Conservation (phyloP, 2,113 vertebrate species). For the Labeo catla region DNA sequence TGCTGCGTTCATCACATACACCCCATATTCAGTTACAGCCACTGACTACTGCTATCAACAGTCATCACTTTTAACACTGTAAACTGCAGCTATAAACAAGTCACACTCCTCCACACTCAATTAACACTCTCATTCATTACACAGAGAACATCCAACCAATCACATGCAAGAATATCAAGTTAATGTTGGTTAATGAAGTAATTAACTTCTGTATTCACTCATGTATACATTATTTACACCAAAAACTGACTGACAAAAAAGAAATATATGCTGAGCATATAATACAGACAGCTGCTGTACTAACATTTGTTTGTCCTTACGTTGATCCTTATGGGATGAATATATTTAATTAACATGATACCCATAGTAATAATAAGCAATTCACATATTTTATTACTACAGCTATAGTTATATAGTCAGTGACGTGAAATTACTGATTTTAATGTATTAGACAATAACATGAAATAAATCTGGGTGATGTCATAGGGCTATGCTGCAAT, state of each 20-base stretch:
- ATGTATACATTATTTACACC: not conserved
- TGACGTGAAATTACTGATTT: not conserved
- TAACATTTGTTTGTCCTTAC: not conserved
- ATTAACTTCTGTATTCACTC: not conserved
- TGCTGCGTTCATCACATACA: not conserved
- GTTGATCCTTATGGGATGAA: not conserved
- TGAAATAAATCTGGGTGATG: not conserved
- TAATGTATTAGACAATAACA: not conserved
- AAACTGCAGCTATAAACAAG: not conserved
- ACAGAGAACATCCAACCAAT: not conserved
- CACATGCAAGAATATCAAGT: conserved; percentile 5
- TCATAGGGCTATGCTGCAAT: not conserved
- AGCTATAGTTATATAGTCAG: not conserved
- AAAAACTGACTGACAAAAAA: not conserved
- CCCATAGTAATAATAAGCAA: not conserved
- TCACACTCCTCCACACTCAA: not conserved
- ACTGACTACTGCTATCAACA: conserved; percentile 13
- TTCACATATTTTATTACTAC: not conserved
- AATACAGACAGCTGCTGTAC: not conserved
- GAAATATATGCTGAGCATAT: not conserved
- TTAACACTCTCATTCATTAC: conserved; percentile 1
- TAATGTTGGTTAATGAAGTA: not conserved
- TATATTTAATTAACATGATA: not conserved
- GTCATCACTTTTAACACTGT: conserved; percentile 13
- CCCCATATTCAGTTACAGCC: conserved; percentile 11